These are phyloP conservation scores for Eunapius fragilis DNA, from an alignment of 37 sponge, comb jelly and placozoan species.

Conservation along the genomic window DNA sequence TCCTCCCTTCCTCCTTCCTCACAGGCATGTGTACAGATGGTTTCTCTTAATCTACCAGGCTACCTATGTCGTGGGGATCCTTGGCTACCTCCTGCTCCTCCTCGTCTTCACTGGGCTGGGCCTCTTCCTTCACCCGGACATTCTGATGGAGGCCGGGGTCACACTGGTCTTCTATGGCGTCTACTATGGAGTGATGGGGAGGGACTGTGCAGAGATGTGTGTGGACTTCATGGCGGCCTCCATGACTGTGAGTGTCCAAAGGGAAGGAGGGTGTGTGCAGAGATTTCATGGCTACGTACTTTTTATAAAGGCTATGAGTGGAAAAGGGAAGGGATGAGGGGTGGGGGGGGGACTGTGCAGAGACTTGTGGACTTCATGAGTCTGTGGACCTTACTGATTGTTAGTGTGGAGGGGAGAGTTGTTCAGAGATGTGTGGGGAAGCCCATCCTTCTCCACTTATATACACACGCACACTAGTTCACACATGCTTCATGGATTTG, in stretches of 20 bases:
- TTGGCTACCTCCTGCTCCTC: slow-evolving; percentile 88
- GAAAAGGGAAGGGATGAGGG: too few relatives aligned
- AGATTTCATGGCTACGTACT: too few relatives aligned
- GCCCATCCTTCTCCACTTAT: background rate
- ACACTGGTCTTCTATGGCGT: slow-evolving; percentile 92
- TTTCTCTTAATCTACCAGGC: slow-evolving; percentile 88
- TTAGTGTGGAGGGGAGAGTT: too few relatives aligned
- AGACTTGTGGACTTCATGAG: too few relatives aligned
- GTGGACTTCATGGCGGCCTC: slow-evolving; percentile 93
- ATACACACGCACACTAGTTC: background rate
- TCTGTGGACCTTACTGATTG: too few relatives aligned
- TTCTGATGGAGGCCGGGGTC: slow-evolving; percentile 67
- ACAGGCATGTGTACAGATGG: slow-evolving; percentile 96
- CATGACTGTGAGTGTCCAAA: slow-evolving; percentile 69
- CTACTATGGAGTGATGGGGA: slow-evolving; percentile 96
- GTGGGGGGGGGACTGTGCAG: too few relatives aligned
- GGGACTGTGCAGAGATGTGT: slow-evolving; percentile 96
- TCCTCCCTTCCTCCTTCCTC: background rate
- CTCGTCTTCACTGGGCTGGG: slow-evolving; percentile 80
- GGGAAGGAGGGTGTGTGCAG: background rate
- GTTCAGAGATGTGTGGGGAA: background rate
- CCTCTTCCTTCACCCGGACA: slow-evolving; percentile 60
- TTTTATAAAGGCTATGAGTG: too few relatives aligned
- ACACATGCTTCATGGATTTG: background rate
- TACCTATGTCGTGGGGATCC: slow-evolving; percentile 78